phyloP scores from a whole-genome alignment of 2,797 vertebrate genomes.

The Selene dorsalis region DNA sequence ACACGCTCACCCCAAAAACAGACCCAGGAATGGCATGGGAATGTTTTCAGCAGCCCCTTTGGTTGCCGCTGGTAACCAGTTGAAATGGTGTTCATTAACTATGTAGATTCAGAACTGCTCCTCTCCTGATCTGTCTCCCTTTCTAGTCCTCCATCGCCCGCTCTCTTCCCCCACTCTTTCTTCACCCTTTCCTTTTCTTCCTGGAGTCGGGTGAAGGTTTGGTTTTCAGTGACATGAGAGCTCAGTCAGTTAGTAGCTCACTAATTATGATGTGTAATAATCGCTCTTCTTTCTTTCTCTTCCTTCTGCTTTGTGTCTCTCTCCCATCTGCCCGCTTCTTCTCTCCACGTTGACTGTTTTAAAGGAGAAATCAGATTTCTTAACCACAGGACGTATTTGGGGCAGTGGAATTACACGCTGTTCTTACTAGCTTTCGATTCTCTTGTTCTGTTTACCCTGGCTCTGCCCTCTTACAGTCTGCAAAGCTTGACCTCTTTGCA shows the following conservation, averaged over 20 bases:
- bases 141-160: conserved; percentile 30
- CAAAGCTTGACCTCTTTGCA: conserved; percentile 20
- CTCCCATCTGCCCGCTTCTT: conserved; percentile 3
- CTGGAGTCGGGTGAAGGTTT: conserved; percentile 6
- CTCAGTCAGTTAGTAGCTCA: conserved; percentile 58
- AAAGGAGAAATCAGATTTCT: conserved; percentile 28
- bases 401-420: conserved; percentile 35
- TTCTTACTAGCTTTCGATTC: conserved; percentile 33
- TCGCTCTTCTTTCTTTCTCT: conserved; percentile 21
- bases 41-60: conserved; percentile 66
- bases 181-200: conserved; percentile 24
- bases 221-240: conserved; percentile 56
- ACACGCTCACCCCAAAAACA: conserved; percentile 39
- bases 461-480: background rate
- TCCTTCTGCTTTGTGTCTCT: background rate
- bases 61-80: conserved; percentile 72
- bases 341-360: conserved; percentile 36
- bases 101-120: conserved; percentile 57
- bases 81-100: conserved; percentile 73
- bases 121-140: conserved; percentile 40
- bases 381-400: conserved; percentile 41
- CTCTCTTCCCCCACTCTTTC: background rate
- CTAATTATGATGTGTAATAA: conserved; percentile 63
- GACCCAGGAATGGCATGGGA: conserved; percentile 57
- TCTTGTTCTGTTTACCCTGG: conserved; percentile 34